Conservation (phyloP, 2,888 invertebrate species). For the Deilephila porcellus region DNA sequence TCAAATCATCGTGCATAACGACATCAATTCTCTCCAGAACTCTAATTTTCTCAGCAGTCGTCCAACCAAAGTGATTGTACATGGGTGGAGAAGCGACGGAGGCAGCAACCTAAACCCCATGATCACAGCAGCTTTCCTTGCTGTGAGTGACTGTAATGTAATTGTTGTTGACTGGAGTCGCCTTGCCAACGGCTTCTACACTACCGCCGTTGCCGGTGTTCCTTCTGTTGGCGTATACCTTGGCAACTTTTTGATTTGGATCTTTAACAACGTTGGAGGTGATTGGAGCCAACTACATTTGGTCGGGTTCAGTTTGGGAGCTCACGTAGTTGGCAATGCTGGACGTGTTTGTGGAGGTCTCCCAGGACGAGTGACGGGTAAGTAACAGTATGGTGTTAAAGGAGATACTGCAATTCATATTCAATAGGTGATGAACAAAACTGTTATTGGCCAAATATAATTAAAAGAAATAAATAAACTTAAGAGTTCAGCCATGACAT, state of each 20-base stretch:
- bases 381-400: constrained; percentile 25
- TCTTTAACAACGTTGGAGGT: constrained; percentile 62
- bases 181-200: constrained; percentile 53
- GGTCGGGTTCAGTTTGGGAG: constrained; percentile 74
- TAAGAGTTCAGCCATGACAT: not conserved
- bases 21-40: constrained; percentile 52
- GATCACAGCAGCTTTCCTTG: constrained; percentile 62
- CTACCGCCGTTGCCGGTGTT: constrained; percentile 53
- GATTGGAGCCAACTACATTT: constrained; percentile 70
- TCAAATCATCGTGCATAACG: constrained; percentile 56
- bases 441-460: no score
- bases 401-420: not conserved
- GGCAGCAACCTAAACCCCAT: constrained; percentile 56
- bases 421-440: not conserved
- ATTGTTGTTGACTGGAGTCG: constrained; percentile 68
- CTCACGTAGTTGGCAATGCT: constrained; percentile 69
- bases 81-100: constrained; percentile 69
- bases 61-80: constrained; percentile 62
- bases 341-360: constrained; percentile 57
- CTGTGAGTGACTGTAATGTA: constrained; percentile 59
- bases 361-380: constrained; percentile 66
- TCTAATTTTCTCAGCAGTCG: constrained; percentile 58
- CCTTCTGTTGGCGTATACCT: constrained; percentile 61
- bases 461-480: not conserved
- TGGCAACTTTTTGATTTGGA: constrained; percentile 66